Evolutionary conservation across 2,888 invertebrate genomes (phyloP).

Genomic region (Zaprionus bogoriensis): DNA sequence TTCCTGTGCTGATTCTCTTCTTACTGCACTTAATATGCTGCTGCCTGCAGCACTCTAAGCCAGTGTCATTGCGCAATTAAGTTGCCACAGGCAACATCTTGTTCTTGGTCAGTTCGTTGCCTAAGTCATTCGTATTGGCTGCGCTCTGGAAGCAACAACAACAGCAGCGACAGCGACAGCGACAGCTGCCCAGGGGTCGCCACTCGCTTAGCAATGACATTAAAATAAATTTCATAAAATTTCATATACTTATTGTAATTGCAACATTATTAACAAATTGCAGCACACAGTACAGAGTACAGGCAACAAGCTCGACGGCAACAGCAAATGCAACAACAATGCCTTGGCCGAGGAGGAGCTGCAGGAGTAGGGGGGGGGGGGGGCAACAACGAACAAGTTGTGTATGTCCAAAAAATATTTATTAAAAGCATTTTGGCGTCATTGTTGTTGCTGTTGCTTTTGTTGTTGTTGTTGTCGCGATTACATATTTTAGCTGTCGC

Average conservation of each 20-base stretch:
- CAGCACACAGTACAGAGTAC: slow-evolving; percentile 38
- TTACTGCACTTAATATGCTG: neutral
- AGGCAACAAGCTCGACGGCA: slow-evolving; percentile 28
- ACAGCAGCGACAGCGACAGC: neutral
- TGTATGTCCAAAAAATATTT: slow-evolving; percentile 63
- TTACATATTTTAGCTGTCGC: slow-evolving; percentile 69
- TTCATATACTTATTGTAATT: slow-evolving; percentile 65
- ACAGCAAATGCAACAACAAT: slow-evolving; percentile 18
- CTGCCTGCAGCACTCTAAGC: neutral
- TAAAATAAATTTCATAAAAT: slow-evolving; percentile 61
- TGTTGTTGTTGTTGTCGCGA: slow-evolving; percentile 50
- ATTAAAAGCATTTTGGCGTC: slow-evolving; percentile 73
- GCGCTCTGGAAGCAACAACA: neutral
- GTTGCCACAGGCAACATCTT: neutral
- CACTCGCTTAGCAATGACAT: slow-evolving; percentile 64
- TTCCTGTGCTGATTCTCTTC: too few relatives aligned
- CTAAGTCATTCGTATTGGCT: slow-evolving; percentile 39
- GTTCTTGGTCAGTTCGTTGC: slow-evolving; percentile 40
- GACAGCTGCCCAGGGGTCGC: slow-evolving; percentile 18
- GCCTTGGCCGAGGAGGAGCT: too few relatives aligned
- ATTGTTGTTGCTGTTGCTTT: slow-evolving; percentile 37
- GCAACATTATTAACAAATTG: slow-evolving; percentile 78
- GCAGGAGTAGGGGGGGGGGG: too few relatives aligned
- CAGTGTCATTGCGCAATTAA: slow-evolving; percentile 2
- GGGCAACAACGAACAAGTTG: slow-evolving; percentile 38